Evolutionary conservation across 53 echinoderm and acorn worm species (phyloP), one percentile per base, ranked within the genome.

Genomic region (Echinometra lucunter): DNA sequence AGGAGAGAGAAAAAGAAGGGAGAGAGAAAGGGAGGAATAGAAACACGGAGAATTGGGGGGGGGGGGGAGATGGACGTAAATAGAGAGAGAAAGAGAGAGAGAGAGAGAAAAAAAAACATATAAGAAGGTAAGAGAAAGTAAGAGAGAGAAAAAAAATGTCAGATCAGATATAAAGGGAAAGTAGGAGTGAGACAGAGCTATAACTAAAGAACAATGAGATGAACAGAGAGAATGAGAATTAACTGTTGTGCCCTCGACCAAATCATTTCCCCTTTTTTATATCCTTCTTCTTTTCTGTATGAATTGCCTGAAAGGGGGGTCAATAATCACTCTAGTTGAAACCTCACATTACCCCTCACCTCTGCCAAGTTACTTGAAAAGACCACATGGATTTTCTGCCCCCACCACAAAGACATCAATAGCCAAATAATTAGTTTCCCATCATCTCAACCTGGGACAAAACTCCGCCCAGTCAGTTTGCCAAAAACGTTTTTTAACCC

Each of bases 381-480:
- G 67, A 44, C 83, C 45, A 37, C 94, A 94, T 94, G 45, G 94
- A 94, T 94, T 94, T 94, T 94, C 87, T 94, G 87, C 82, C 87
- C 15, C 44, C 42, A 44, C 42, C 87, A 94, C 94, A 94, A 94
- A 55, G 66, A 30, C 85, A 94, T 83, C 94, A 94, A 94, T 94
- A 63, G 94, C 45, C 58, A n/a, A 85, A 94, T 94, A 94, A 94
- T 94, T 94, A 94, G 94, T 94, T 94, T 94, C 94, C 94, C 94
- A 94, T 94, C 94, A 94, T 83, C 82, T 57, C 63, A 55, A 60
- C 94, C 66, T 44, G 58, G 94, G 66, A n/a, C 85, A 94, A 94
- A 94, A 94, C 94, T 94, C 94, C 94, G 94, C 94, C 94, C 94
- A 82, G 94, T 66, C 94, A 42, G 94, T 94, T 94, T 94, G 60